Evolutionary conservation across 2,888 invertebrate species (phyloP).

Genomic region (Epirrita christyi): DNA sequence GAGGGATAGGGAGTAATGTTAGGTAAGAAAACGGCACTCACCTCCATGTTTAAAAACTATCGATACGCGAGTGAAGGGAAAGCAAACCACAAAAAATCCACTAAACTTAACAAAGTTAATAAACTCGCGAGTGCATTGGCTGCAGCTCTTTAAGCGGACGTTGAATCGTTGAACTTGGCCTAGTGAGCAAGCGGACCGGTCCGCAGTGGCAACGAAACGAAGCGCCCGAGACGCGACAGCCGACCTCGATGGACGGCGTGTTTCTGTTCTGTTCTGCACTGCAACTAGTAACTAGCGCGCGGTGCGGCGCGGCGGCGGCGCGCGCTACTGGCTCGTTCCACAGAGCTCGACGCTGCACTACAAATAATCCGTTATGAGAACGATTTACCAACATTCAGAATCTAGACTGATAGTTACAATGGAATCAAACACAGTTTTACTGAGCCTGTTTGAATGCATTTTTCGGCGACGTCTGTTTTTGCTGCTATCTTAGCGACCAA

Average conservation of each 20-base stretch:
- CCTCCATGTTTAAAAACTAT: slow-evolving; percentile 4
- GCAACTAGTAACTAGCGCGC: slow-evolving; percentile 9
- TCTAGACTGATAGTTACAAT: slow-evolving; percentile 26
- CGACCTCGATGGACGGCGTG: slow-evolving; percentile 21
- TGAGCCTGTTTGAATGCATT: neutral
- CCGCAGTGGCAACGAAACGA: slow-evolving; percentile 13
- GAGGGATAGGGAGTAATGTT: too few species aligned
- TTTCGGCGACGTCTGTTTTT: too few species aligned
- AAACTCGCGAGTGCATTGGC: slow-evolving; percentile 13
- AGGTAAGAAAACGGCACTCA: slow-evolving; percentile 1
- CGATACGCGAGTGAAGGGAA: neutral
- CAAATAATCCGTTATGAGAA: slow-evolving; percentile 27
- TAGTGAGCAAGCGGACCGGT: slow-evolving; percentile 46
- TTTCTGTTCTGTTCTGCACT: too few species aligned
- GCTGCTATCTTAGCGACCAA: too few species aligned
- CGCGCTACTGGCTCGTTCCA: slow-evolving; percentile 6
- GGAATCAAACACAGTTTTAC: slow-evolving; percentile 15
- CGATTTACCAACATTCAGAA: slow-evolving; percentile 26
- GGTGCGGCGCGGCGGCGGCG: too few species aligned
- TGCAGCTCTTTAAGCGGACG: slow-evolving; percentile 16
- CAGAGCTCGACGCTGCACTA: slow-evolving; percentile 24
- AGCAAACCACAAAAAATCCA: slow-evolving; percentile 10
- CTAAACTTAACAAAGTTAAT: slow-evolving; percentile 1
- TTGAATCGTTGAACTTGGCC: slow-evolving; percentile 49
- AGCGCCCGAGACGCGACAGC: slow-evolving; percentile 17